Conservation (phyloP, 2,888 invertebrate genomes). For the Rambutsinella grinnellia region DNA sequence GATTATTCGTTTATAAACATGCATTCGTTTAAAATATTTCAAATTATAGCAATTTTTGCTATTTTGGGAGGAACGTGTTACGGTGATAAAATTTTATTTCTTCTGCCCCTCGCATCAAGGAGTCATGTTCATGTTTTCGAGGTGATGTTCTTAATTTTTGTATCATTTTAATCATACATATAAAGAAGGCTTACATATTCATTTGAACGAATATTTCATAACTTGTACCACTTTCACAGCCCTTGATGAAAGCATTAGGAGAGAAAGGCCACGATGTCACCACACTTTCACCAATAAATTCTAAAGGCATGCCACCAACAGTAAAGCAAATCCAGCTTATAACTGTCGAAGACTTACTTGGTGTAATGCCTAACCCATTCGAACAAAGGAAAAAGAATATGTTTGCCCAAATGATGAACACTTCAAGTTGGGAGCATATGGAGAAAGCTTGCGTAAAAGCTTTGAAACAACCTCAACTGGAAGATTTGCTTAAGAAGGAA, state of each 20-base stretch:
- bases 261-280: constrained; percentile 67
- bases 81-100: background rate
- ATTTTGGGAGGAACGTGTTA: too few relatives aligned
- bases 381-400: constrained; percentile 16
- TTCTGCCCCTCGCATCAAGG: background rate
- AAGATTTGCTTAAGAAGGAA: constrained; percentile 28
- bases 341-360: constrained; percentile 43
- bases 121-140: constrained; percentile 71
- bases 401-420: background rate
- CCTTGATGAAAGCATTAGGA: constrained; percentile 65
- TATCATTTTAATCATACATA: too few relatives aligned
- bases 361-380: constrained; percentile 34
- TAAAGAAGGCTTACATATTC: too few relatives aligned
- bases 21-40: too few relatives aligned
- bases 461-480: too few relatives aligned
- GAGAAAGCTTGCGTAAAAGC: too few relatives aligned
- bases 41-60: too few relatives aligned
- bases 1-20: too few relatives aligned
- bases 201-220: too few relatives aligned
- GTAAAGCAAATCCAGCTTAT: constrained; percentile 61
- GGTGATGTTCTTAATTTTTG: too few relatives aligned
- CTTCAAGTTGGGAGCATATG: too few relatives aligned
- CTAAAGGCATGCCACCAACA: constrained; percentile 69
- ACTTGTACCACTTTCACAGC: too few relatives aligned
- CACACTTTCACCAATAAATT: constrained; percentile 66